Conservation (phyloP, 2,888 invertebrate genomes). For the Amorpha juglandis region DNA sequence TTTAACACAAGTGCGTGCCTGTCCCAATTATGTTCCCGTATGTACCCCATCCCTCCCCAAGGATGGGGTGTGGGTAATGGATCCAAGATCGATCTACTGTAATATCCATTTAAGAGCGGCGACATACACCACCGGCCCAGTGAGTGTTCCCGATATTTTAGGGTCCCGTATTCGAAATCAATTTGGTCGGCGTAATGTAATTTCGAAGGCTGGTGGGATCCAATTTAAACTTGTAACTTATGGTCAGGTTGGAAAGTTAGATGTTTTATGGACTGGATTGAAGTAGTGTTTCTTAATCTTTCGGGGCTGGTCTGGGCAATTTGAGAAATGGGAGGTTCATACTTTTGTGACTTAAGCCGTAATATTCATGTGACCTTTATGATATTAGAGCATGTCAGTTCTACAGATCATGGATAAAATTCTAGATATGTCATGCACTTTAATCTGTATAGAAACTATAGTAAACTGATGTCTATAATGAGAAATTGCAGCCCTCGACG, state of each 20-base stretch:
- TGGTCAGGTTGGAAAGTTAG: not conserved
- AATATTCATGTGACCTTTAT: too few relatives aligned
- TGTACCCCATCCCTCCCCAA: constrained; percentile 34
- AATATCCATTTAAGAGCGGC: constrained; percentile 62
- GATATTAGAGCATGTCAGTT: too few relatives aligned
- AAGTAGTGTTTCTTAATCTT: too few relatives aligned
- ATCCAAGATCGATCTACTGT: constrained; percentile 60
- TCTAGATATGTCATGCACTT: too few relatives aligned
- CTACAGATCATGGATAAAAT: too few relatives aligned
- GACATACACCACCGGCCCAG: constrained; percentile 43
- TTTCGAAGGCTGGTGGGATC: constrained; percentile 11
- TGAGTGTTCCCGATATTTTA: constrained; percentile 28
- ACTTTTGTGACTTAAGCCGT: too few relatives aligned
- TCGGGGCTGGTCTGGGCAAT: too few relatives aligned
- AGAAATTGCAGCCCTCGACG: too few relatives aligned
- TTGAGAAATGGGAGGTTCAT: too few relatives aligned
- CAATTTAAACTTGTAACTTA: constrained; percentile 17
- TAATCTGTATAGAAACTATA: too few relatives aligned
- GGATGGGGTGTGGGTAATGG: constrained; percentile 63
- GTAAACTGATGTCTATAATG: too few relatives aligned
- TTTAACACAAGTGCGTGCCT: constrained; percentile 27
- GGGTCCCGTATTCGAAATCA: constrained; percentile 25
- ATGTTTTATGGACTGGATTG: not conserved
- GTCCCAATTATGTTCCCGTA: constrained; percentile 35
- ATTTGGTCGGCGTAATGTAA: constrained; percentile 18